Evolutionary conservation across 2,113 vertebrate species (phyloP).

Genomic region (Semicossyphus pulcher): DNA sequence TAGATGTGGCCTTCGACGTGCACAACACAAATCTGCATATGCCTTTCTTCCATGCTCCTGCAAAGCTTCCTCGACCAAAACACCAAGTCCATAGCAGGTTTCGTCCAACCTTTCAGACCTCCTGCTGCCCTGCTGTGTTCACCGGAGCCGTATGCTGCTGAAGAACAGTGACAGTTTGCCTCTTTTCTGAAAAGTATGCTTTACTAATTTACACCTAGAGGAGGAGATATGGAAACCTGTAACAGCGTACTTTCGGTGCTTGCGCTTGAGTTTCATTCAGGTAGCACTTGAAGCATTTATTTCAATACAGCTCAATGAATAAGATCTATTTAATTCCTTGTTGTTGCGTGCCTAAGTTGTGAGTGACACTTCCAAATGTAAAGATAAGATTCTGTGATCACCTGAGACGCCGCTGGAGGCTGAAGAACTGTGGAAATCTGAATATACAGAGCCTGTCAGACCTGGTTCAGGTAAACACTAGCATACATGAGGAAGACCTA

Average conservation of each 20-base stretch:
- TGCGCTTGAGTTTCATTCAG: conserved; percentile 39
- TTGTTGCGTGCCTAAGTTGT: conserved; percentile 31
- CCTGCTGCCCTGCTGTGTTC: conserved; percentile 11
- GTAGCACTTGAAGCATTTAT: conserved; percentile 39
- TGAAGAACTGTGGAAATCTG: conserved; percentile 8
- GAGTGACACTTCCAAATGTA: conserved; percentile 26
- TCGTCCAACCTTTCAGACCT: conserved; percentile 30
- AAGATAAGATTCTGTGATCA: conserved; percentile 14
- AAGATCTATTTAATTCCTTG: conserved; percentile 8
- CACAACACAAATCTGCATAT: conserved; percentile 16
- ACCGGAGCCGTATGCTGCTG: conserved; percentile 38
- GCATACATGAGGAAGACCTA: conserved; percentile 3
- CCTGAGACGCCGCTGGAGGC: background rate
- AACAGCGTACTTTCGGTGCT: conserved; percentile 44
- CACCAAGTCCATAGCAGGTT: conserved; percentile 14
- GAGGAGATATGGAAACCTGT: conserved; percentile 29
- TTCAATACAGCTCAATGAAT: conserved; percentile 25
- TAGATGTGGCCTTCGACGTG: conserved; percentile 53
- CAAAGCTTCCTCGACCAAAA: conserved; percentile 37
- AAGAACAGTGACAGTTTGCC: conserved; percentile 6
- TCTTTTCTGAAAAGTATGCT: conserved; percentile 19
- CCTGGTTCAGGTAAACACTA: background rate
- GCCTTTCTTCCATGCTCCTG: conserved; percentile 33
- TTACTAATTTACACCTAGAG: conserved; percentile 14
- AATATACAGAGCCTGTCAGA: background rate